A percentile compares a stretch with the other conserved stretches of the same genome.
phyloP scores from a whole-genome alignment of 2,797 vertebrate genomes.

The Megaceryle alcyon region DNA sequence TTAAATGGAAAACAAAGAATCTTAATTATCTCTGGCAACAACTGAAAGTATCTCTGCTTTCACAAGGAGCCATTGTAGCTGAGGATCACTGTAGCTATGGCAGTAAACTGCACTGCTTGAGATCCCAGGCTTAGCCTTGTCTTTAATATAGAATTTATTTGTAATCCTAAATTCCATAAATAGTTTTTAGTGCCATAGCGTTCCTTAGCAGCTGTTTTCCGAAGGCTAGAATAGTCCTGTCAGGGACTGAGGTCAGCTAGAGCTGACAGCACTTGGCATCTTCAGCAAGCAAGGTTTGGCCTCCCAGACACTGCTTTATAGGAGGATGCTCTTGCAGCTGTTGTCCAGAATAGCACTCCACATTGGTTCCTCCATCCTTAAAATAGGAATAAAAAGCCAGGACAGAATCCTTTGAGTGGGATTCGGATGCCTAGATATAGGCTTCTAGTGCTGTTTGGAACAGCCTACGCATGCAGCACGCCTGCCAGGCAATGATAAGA shows the following conservation, averaged over 20 bases:
- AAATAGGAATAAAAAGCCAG: not conserved
- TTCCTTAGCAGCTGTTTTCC: conserved; percentile 20
- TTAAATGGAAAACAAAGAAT: not conserved
- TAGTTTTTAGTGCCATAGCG: not conserved
- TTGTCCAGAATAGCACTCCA: not conserved
- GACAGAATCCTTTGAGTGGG: not conserved
- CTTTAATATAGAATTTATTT: not conserved
- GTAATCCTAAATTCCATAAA: not conserved
- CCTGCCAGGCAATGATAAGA: not conserved
- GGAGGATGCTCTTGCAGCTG: not conserved
- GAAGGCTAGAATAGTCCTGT: not conserved
- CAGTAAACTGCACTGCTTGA: not conserved
- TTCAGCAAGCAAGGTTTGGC: not conserved
- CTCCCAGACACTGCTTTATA: not conserved
- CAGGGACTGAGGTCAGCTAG: not conserved
- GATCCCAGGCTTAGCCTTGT: not conserved
- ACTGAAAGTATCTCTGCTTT: not conserved
- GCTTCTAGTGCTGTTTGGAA: not conserved
- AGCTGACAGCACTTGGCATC: not conserved
- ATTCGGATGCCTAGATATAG: not conserved
- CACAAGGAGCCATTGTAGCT: not conserved
- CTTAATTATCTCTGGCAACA: not conserved
- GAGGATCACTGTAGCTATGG: not conserved
- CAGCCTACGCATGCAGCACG: not conserved
- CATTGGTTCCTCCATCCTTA: not conserved